Conservation (phyloP, 1,140 invertebrate genomes). For the Anoplolepis gracilipes region DNA sequence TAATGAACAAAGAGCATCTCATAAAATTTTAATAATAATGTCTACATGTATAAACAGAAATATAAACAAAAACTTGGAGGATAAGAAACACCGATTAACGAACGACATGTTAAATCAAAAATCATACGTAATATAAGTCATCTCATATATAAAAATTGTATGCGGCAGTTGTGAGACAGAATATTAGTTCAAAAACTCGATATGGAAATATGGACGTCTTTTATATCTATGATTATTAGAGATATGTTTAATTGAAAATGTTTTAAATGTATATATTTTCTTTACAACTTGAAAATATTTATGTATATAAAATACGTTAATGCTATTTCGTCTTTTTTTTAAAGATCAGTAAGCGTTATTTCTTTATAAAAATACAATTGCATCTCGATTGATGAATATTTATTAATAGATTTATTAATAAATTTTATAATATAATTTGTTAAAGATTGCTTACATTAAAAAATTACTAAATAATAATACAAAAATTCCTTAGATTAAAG, state of each 20-base stretch:
- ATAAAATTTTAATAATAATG: conserved; percentile 46
- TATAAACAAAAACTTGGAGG: not conserved
- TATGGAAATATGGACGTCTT: conserved; percentile 22
- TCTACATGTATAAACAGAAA: conserved; percentile 19
- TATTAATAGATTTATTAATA: too few relatives aligned
- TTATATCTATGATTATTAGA: too few relatives aligned
- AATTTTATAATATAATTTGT: too few relatives aligned
- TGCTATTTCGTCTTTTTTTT: not conserved
- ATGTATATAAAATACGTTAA: not conserved
- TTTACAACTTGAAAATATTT: not conserved
- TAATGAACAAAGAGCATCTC: conserved; percentile 27
- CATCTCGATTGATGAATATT: not conserved
- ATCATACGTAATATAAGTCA: not conserved
- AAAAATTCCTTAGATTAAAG: too few relatives aligned
- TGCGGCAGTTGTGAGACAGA: too few relatives aligned
- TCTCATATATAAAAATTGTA: conserved; percentile 1
- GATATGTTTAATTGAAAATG: not conserved
- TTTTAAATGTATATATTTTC: not conserved
- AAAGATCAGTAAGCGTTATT: not conserved
- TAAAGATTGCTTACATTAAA: too few relatives aligned
- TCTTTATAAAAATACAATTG: not conserved
- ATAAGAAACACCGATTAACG: conserved; percentile 8
- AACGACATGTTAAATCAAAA: conserved; percentile 36
- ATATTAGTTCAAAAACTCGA: not conserved
- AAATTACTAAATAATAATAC: too few relatives aligned